These are phyloP conservation scores for Physella acuta DNA, from an alignment of 1,140 invertebrate species.

Conservation along the genomic window DNA sequence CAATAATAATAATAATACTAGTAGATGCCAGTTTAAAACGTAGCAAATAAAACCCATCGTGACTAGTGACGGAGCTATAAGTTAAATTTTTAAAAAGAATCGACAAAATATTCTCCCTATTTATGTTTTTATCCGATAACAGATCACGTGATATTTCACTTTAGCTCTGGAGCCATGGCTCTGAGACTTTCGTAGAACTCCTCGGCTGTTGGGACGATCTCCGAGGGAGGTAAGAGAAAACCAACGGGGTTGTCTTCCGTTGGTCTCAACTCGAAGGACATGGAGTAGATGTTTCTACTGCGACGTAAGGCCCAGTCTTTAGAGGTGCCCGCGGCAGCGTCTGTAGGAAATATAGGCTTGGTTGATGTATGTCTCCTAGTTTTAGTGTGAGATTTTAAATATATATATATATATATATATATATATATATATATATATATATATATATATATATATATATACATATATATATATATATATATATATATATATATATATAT, in stretches of 20 bases:
- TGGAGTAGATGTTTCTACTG: background rate
- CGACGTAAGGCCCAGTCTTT: background rate
- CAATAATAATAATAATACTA: no score
- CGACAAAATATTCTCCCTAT: no score
- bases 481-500: no score
- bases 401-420: background rate
- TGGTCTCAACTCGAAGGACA: background rate
- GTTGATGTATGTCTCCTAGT: background rate
- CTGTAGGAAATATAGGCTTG: background rate
- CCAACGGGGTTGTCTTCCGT: background rate
- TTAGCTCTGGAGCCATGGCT: background rate
- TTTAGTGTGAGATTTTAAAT: background rate
- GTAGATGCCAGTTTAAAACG: no score
- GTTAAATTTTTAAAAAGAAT: no score
- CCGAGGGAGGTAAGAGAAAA: background rate
- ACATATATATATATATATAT: no score
- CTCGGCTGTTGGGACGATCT: conserved; percentile 7
- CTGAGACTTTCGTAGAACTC: conserved; percentile 5
- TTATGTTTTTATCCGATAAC: no score
- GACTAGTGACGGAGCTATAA: no score
- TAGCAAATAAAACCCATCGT: no score
- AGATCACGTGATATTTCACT: no score
- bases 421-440: no score
- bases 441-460: no score
- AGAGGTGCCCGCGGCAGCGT: conserved; percentile 3